phyloP scores from a whole-genome alignment of 2,888 invertebrate genomes.

The Drosophila nr. perissopoda region DNA sequence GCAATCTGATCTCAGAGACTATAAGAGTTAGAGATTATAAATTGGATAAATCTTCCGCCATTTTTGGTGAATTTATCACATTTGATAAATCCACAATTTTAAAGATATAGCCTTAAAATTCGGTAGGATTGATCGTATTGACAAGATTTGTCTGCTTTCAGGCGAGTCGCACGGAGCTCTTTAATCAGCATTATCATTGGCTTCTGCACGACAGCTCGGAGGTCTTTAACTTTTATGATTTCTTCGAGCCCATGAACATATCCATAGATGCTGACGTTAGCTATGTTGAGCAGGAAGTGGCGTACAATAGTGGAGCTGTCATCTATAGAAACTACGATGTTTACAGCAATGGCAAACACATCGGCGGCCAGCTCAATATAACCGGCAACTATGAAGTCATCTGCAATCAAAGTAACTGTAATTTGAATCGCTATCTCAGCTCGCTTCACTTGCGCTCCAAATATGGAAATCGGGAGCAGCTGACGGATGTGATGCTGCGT shows the following conservation, averaged over 20 bases:
- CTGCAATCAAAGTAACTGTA: constrained; percentile 62
- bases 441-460: constrained; percentile 66
- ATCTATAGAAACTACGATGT: constrained; percentile 78
- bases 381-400: constrained; percentile 70
- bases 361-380: constrained; percentile 83
- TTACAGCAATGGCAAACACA: constrained; percentile 82
- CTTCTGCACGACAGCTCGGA: constrained; percentile 67
- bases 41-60: background rate
- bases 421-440: constrained; percentile 58
- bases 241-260: constrained; percentile 72
- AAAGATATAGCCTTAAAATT: background rate
- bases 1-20: too few relatives aligned
- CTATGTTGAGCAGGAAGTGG: constrained; percentile 47
- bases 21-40: too few relatives aligned
- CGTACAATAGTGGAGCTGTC: background rate
- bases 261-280: constrained; percentile 82
- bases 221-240: constrained; percentile 42
- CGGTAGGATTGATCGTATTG: too few relatives aligned
- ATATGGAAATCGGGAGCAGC: constrained; percentile 72
- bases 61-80: background rate
- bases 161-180: constrained; percentile 74
- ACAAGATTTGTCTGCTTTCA: constrained; percentile 26
- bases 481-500: constrained; percentile 78
- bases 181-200: constrained; percentile 79
- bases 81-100: background rate